These are phyloP conservation scores for Liopterus haemorrhoidalis DNA, from an alignment of 2,888 invertebrate species.

Conservation along the genomic window DNA sequence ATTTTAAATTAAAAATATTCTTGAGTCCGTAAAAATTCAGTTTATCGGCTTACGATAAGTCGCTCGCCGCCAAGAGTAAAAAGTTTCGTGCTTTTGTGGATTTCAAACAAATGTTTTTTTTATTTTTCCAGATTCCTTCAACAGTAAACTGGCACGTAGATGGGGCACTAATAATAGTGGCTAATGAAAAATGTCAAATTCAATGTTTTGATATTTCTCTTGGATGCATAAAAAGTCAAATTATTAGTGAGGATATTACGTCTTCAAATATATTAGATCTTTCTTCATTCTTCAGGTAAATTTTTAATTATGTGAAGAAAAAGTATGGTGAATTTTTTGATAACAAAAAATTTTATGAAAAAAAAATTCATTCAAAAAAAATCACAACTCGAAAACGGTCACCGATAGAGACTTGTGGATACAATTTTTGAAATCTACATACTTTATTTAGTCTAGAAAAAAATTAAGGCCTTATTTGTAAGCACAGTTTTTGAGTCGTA, in stretches of 20 bases:
- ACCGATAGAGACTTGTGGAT: neutral
- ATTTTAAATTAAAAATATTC: no score
- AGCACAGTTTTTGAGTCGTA: no score
- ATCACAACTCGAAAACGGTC: no score
- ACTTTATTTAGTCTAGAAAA: no score
- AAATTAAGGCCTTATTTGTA: no score
- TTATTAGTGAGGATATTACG: conserved; percentile 59
- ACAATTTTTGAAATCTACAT: no score
- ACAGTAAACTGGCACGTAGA: conserved; percentile 66
- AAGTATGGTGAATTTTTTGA: neutral
- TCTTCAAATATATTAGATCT: conserved; percentile 60
- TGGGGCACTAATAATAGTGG: conserved; percentile 61
- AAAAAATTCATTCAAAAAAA: neutral
- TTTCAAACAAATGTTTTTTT: no score
- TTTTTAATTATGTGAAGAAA: neutral
- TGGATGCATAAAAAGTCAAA: conserved; percentile 59
- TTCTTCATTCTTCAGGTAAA: conserved; percentile 54
- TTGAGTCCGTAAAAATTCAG: no score
- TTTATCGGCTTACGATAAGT: no score
- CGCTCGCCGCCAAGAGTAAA: no score
- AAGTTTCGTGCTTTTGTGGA: no score
- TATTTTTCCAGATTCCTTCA: conserved; percentile 53
- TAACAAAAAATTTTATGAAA: neutral
- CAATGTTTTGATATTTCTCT: conserved; percentile 71
- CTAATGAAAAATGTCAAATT: conserved; percentile 66